A percentile compares a stretch with the other conserved stretches of the same genome.
Evolutionary conservation across 2,113 vertebrate genomes (phyloP).

Genomic region (Cynoglossus semilaevis): DNA sequence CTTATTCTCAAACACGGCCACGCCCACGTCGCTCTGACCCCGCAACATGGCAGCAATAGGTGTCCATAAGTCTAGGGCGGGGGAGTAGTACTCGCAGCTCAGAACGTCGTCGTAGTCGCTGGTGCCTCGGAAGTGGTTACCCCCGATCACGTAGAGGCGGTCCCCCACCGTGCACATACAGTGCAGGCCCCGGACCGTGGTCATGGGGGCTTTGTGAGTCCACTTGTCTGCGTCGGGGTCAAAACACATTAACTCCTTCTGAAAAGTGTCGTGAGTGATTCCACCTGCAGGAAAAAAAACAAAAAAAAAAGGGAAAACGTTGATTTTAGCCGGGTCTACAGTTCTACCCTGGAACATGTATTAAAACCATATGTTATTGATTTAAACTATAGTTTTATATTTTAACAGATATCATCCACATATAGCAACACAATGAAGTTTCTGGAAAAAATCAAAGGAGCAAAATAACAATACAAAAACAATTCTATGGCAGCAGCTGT

Average conservation of each 20-base stretch:
- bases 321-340: constrained; percentile 35
- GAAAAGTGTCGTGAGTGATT: constrained; percentile 98
- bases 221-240: constrained; percentile 98
- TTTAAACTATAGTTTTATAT: too few species aligned
- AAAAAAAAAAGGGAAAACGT: background rate
- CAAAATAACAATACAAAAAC: too few species aligned
- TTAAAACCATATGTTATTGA: too few species aligned
- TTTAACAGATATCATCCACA: too few species aligned
- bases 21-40: constrained; percentile 97
- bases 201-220: constrained; percentile 98
- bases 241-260: constrained; percentile 99
- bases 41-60: constrained; percentile 96
- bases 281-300: constrained; percentile 79
- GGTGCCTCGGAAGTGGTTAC: constrained; percentile 98
- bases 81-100: constrained; percentile 98
- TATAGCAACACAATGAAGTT: too few species aligned
- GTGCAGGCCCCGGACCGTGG: constrained; percentile 95
- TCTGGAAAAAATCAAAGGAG: too few species aligned
- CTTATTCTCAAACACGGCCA: constrained; percentile 96
- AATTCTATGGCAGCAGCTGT: too few species aligned
- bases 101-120: constrained; percentile 98
- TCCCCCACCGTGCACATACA: constrained; percentile 99
- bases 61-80: constrained; percentile 95
- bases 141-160: constrained; percentile 95
- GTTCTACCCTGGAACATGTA: too few species aligned